phyloP scores from a whole-genome alignment of 2,888 invertebrate genomes.

The Agonopterix heracliana region DNA sequence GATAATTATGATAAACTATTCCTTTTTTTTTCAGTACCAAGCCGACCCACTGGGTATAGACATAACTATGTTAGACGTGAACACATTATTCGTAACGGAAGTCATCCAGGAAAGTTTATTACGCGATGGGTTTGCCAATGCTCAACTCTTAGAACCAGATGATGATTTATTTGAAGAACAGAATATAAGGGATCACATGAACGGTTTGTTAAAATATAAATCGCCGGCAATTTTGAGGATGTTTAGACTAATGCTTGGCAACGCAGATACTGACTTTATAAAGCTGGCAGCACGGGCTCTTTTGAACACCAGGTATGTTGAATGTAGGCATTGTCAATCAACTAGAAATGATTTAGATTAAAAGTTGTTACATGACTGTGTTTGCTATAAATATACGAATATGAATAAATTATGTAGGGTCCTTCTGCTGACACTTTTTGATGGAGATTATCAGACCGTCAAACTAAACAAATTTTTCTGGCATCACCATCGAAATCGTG shows the following conservation, averaged over 20 bases:
- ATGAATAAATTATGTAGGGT: neutral
- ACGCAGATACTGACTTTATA: slow-evolving; percentile 37
- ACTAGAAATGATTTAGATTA: neutral
- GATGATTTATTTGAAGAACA: slow-evolving; percentile 36
- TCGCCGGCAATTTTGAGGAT: slow-evolving; percentile 52
- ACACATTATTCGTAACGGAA: slow-evolving; percentile 54
- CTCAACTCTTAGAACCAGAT: slow-evolving; percentile 29
- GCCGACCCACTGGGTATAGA: slow-evolving; percentile 21
- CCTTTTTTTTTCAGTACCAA: slow-evolving; percentile 35
- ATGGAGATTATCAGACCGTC: too few species aligned
- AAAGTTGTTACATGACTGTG: neutral
- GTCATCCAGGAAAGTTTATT: slow-evolving; percentile 57
- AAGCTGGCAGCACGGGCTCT: slow-evolving; percentile 35
- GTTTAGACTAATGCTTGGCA: slow-evolving; percentile 38
- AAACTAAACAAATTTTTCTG: too few species aligned
- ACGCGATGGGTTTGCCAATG: slow-evolving; percentile 35
- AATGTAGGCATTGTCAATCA: slow-evolving; percentile 5
- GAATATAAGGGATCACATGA: slow-evolving; percentile 34
- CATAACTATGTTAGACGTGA: slow-evolving; percentile 39
- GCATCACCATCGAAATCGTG: too few species aligned
- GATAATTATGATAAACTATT: neutral
- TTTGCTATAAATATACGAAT: neutral
- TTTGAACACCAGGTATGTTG: slow-evolving; percentile 35
- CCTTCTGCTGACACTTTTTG: too few species aligned
- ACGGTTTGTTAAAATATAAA: slow-evolving; percentile 46